These are phyloP conservation scores for Emydocephalus ijimae DNA, from an alignment of 2,113 vertebrate genomes.

Conservation along the genomic window DNA sequence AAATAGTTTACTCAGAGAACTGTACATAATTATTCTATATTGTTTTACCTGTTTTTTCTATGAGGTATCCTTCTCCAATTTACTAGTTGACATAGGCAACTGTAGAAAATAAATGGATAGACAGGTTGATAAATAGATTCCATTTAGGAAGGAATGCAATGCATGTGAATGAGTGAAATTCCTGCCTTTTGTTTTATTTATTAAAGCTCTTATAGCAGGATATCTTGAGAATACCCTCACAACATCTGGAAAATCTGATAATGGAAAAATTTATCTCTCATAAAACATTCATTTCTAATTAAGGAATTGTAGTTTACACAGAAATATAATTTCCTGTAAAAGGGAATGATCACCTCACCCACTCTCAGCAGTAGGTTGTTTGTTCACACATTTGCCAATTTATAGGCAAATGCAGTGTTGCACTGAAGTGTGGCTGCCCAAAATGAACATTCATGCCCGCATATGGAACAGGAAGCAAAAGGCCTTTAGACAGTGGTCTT, in stretches of 20 bases:
- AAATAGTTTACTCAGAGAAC: neutral
- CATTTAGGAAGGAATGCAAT: neutral
- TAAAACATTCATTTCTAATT: neutral
- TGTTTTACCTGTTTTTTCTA: neutral
- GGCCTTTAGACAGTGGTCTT: neutral
- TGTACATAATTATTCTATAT: neutral
- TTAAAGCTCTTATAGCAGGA: neutral
- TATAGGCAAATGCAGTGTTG: neutral
- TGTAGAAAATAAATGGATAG: neutral
- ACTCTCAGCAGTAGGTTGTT: neutral
- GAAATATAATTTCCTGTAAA: neutral
- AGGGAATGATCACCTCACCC: neutral
- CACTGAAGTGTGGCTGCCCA: neutral
- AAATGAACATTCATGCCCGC: neutral
- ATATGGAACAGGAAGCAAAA: neutral
- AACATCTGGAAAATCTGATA: neutral
- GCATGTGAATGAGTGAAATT: neutral
- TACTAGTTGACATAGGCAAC: neutral
- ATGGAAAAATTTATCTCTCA: neutral
- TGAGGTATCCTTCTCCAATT: neutral
- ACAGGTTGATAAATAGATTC: neutral
- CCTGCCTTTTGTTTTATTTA: neutral
- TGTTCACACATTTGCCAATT: neutral
- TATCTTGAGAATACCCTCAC: neutral
- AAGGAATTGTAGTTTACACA: neutral